Percentiles rank a stretch among this genome's conserved stretches.
Conservation (phyloP, 2,888 invertebrate genomes). For the Peribatodes rhomboidaria region DNA sequence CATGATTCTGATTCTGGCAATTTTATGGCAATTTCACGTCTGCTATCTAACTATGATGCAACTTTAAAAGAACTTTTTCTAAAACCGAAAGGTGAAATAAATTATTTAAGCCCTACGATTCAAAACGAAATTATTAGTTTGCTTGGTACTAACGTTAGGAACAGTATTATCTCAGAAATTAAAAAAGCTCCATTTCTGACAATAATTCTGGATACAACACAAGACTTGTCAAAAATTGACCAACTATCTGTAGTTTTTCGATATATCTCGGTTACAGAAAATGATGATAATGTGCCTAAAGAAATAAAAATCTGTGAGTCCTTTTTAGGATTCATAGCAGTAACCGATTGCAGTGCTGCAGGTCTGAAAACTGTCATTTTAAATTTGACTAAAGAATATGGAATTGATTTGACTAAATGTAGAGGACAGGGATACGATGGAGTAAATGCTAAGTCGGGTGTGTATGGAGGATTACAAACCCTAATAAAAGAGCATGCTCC, state of each 20-base stretch:
- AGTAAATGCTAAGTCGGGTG: slow-evolving; percentile 47
- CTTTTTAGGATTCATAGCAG: slow-evolving; percentile 44
- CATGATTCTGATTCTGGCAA: slow-evolving; percentile 45
- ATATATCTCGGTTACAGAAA: slow-evolving; percentile 48
- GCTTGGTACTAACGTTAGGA: slow-evolving; percentile 29
- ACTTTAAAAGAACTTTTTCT: slow-evolving; percentile 38
- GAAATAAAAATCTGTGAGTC: slow-evolving; percentile 45
- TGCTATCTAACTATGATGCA: slow-evolving; percentile 42
- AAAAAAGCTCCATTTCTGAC: slow-evolving; percentile 43
- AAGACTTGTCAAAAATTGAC: slow-evolving; percentile 46
- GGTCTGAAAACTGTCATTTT: slow-evolving; percentile 42
- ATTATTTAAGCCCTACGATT: slow-evolving; percentile 37
- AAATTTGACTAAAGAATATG: slow-evolving; percentile 46
- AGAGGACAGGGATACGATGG: slow-evolving; percentile 48
- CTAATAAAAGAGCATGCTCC: slow-evolving; percentile 48
- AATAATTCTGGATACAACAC: slow-evolving; percentile 44
- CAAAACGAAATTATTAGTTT: slow-evolving; percentile 38
- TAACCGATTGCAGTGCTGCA: slow-evolving; percentile 38
- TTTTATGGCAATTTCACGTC: slow-evolving; percentile 43
- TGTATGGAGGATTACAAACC: slow-evolving; percentile 47
- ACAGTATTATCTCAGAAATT: slow-evolving; percentile 43
- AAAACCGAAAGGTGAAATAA: slow-evolving; percentile 27
- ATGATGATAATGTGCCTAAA: slow-evolving; percentile 47
- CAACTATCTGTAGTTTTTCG: slow-evolving; percentile 49
- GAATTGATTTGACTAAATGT: slow-evolving; percentile 49